These are phyloP conservation scores for Cheirogaleus medius DNA, from an alignment of 2,113 vertebrate species.

Conservation along the genomic window DNA sequence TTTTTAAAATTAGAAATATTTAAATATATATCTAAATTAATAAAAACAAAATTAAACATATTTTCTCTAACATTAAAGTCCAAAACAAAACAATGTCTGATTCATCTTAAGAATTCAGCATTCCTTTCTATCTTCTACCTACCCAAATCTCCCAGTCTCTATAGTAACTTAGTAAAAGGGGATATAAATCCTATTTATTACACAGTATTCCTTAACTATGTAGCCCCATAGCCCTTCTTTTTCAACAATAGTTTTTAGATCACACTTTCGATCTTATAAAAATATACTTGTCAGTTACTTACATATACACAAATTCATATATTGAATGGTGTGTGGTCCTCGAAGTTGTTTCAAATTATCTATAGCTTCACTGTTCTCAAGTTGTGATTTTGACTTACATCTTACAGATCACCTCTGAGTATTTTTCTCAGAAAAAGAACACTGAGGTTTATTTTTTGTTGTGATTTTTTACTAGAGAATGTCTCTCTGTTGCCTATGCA, in stretches of 20 bases:
- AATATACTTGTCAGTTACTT: neutral
- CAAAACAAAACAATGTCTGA: neutral
- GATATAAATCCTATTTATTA: neutral
- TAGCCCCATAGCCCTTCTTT: neutral
- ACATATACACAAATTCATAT: neutral
- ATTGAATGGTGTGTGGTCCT: neutral
- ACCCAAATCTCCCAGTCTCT: neutral
- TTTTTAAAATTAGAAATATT: neutral
- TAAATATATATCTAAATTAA: neutral
- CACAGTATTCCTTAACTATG: neutral
- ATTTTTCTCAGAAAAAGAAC: neutral
- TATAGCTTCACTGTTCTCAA: neutral
- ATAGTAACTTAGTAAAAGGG: neutral
- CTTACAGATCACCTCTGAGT: neutral
- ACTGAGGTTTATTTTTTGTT: neutral
- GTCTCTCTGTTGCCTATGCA: neutral
- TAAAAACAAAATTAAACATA: constrained; percentile 20
- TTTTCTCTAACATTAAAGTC: constrained; percentile 9
- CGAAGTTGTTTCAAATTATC: neutral
- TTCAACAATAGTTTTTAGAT: neutral
- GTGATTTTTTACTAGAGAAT: neutral
- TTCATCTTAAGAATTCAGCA: neutral
- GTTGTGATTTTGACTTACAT: neutral
- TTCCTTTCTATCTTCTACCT: neutral
- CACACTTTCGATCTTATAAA: neutral